Base-by-base conservation (phyloP, 23 tunicate genomes). In the Trididemnum miniatum region DNA sequence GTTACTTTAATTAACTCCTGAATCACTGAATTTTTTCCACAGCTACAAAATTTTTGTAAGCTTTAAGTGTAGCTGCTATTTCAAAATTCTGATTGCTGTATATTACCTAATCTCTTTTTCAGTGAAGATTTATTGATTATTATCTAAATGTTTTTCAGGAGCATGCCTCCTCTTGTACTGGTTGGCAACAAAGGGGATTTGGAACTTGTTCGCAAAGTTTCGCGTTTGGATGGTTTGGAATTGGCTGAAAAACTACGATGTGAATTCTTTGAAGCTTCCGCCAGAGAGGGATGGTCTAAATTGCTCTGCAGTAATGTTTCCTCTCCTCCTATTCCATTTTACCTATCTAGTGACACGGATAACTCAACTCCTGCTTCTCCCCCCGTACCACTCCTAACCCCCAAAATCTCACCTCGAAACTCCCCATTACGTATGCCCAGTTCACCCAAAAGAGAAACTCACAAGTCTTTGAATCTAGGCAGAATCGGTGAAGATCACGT, bases 181-280 rank as follows among this genome's bases (percentile, higher is more conserved):
- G 92, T 93, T 75, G 98, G 93, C n/a, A 93, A 93, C 93, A 93
- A 93, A 57, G 85, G 98, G 1, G 98, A 93, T 59, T 74, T 93
- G 76, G 93, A 88, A 20, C 76, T 65, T 76, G 72, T 65, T 35
- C 59, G 94, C 0, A 72, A 80, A 34, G 98, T 93, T 4, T 32
- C 92, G 31, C 64, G 69, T 24, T 78, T 86, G 57, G 80, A 93
- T 7, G 98, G 89, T 22, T 49, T 78, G n/a, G 77, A 87, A 29
- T 50, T 93, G 35, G 93, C 98, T 1, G 84, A 88, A 34, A 81
- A 78, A 23, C 86, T 93, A 30, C 80, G 76, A 1, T 84, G 93
- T 75, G 89, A 88, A 2, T 93, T 83, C 80, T 93, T 74, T 35
- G 98, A 93, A 65, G 59, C 89, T 0, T 93, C 98, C 0, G 98